Evolutionary conservation across 1,140 invertebrate genomes (phyloP).

Genomic region (Drosophila kepulauana): DNA sequence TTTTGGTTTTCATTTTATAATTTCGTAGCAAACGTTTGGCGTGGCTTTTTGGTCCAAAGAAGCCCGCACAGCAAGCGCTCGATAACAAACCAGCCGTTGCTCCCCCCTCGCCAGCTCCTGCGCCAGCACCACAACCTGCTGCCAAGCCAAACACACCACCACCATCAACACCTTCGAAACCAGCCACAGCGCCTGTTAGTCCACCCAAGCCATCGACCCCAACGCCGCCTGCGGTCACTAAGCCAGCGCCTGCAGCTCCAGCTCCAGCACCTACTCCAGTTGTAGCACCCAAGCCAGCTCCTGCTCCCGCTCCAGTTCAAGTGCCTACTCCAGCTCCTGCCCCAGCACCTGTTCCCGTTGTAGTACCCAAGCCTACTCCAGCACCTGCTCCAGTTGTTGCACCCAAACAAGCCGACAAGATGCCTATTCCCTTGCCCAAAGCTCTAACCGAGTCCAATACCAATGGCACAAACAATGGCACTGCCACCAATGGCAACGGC

Average conservation of each 20-base stretch:
- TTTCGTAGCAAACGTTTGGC: slow-evolving; percentile 79
- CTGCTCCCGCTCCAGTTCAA: slow-evolving; percentile 22
- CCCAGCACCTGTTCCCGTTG: slow-evolving; percentile 25
- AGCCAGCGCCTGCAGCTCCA: slow-evolving; percentile 28
- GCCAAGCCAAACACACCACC: slow-evolving; percentile 10
- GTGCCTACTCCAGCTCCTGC: slow-evolving; percentile 21
- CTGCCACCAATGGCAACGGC: slow-evolving; percentile 61
- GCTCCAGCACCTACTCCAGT: slow-evolving; percentile 31
- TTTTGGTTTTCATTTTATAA: slow-evolving; percentile 48
- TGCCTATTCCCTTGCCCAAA: slow-evolving; percentile 73
- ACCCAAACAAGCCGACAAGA: slow-evolving; percentile 62
- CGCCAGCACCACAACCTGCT: slow-evolving; percentile 22
- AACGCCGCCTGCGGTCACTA: slow-evolving; percentile 21
- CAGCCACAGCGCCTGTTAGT: slow-evolving; percentile 38
- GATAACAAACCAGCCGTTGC: slow-evolving; percentile 66
- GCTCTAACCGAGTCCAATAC: slow-evolving; percentile 60
- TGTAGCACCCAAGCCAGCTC: slow-evolving; percentile 36
- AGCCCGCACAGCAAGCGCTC: slow-evolving; percentile 64
- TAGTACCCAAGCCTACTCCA: slow-evolving; percentile 37
- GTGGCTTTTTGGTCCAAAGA: slow-evolving; percentile 78
- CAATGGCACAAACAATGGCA: slow-evolving; percentile 53
- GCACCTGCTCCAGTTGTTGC: slow-evolving; percentile 42
- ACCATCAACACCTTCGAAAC: slow-evolving; percentile 27
- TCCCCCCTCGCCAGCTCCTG: slow-evolving; percentile 25
- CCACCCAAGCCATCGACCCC: slow-evolving; percentile 44